These are phyloP conservation scores for Octopus sinensis DNA, from an alignment of 1,140 invertebrate species.

Conservation along the genomic window DNA sequence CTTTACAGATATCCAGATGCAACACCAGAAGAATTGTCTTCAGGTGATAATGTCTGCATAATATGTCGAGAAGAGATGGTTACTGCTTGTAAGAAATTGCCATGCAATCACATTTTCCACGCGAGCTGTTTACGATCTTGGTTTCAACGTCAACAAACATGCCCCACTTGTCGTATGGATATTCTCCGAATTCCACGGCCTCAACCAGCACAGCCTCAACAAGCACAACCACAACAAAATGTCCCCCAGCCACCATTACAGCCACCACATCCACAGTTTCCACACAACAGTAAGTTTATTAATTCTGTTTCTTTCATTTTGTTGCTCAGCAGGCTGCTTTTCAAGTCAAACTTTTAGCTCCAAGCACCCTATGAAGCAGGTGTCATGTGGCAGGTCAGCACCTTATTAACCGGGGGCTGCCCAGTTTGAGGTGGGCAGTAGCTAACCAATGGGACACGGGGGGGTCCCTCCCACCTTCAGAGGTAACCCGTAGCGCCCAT, in stretches of 20 bases:
- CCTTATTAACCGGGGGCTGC: too few relatives aligned
- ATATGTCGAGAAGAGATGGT: constrained; percentile 95
- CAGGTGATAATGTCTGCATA: constrained; percentile 97
- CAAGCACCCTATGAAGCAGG: too few relatives aligned
- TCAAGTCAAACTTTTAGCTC: too few relatives aligned
- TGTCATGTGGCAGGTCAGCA: too few relatives aligned
- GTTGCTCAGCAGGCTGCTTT: too few relatives aligned
- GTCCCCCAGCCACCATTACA: constrained; percentile 22
- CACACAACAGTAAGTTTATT: constrained; percentile 30
- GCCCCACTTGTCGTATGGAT: constrained; percentile 96
- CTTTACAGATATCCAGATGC: constrained; percentile 78
- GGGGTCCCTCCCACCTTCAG: too few relatives aligned
- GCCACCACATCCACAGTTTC: constrained; percentile 26
- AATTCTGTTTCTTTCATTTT: background rate
- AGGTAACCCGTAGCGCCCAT: too few relatives aligned
- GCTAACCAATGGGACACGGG: too few relatives aligned
- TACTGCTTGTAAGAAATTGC: constrained; percentile 80
- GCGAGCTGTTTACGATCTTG: constrained; percentile 95
- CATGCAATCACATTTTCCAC: constrained; percentile 99
- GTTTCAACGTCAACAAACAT: constrained; percentile 99
- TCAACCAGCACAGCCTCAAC: constrained; percentile 27
- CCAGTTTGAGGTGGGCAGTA: too few relatives aligned
- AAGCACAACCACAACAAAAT: constrained; percentile 27
- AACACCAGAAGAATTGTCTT: constrained; percentile 86
- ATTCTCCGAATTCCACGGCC: constrained; percentile 69